These are phyloP conservation scores for Gorsachius magnificus DNA, from an alignment of 2,797 vertebrate genomes.

Conservation along the genomic window DNA sequence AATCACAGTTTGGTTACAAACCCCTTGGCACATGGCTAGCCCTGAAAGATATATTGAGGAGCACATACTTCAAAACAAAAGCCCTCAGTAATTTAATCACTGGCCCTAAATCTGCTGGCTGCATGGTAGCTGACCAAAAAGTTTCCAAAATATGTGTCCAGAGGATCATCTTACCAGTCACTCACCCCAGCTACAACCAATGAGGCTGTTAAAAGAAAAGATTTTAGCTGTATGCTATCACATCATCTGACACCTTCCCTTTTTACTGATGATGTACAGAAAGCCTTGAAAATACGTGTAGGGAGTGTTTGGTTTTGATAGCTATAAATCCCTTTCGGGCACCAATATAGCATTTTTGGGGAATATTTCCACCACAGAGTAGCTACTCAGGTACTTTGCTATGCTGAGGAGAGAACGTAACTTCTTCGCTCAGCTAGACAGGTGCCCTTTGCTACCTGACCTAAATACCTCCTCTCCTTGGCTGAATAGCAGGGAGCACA, in stretches of 20 bases:
- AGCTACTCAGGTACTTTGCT: background rate
- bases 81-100: conserved; percentile 38
- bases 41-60: conserved; percentile 52
- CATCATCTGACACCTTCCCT: background rate
- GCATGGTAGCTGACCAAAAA: background rate
- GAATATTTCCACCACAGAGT: background rate
- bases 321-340: background rate
- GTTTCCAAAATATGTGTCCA: conserved; percentile 12
- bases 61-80: conserved; percentile 28
- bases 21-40: background rate
- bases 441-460: background rate
- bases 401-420: background rate
- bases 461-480: background rate
- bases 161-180: conserved; percentile 2
- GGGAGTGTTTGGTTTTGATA: background rate
- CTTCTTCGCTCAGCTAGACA: background rate
- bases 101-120: conserved; percentile 14
- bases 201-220: background rate
- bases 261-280: background rate
- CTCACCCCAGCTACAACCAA: background rate
- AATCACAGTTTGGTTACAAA: conserved; percentile 29
- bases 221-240: background rate
- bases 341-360: background rate
- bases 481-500: background rate
- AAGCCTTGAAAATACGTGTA: background rate